A percentile compares a stretch with the other conserved stretches of the same genome.
These are phyloP conservation scores for Etheostoma perlongum DNA, from an alignment of 2,797 vertebrate genomes.

Conservation along the genomic window DNA sequence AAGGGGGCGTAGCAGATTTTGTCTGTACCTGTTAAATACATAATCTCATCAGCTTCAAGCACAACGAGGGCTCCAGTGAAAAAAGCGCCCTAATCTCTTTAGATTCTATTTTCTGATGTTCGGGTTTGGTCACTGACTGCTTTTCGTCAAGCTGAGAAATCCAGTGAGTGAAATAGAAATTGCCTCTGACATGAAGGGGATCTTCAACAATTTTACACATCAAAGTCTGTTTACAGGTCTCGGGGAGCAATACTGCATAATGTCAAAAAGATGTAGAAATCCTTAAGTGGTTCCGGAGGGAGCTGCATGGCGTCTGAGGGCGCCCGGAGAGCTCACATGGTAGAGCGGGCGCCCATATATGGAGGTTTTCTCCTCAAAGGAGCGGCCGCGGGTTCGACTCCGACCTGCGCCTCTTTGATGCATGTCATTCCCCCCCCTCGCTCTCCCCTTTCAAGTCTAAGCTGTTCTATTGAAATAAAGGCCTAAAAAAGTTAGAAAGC, in stretches of 20 bases:
- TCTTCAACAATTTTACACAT: not conserved
- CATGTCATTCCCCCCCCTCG: too few relatives aligned
- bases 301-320: not conserved
- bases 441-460: too few relatives aligned
- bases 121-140: not conserved
- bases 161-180: constrained; percentile 1
- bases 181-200: not conserved
- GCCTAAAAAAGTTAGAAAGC: not conserved
- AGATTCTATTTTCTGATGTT: constrained; percentile 11
- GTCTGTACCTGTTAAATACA: not conserved
- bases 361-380: too few relatives aligned
- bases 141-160: constrained; percentile 2
- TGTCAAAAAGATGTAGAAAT: too few relatives aligned
- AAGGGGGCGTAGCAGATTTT: not conserved
- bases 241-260: too few relatives aligned
- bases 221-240: not conserved
- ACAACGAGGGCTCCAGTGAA: not conserved
- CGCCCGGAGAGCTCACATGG: too few relatives aligned
- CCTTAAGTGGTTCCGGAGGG: not conserved
- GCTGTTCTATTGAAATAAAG: too few relatives aligned
- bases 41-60: not conserved
- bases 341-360: too few relatives aligned
- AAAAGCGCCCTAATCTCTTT: not conserved
- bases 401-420: too few relatives aligned
- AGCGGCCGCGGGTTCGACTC: too few relatives aligned